Conservation (phyloP, 2,888 invertebrate species). For the Teleogryllus oceanicus region DNA sequence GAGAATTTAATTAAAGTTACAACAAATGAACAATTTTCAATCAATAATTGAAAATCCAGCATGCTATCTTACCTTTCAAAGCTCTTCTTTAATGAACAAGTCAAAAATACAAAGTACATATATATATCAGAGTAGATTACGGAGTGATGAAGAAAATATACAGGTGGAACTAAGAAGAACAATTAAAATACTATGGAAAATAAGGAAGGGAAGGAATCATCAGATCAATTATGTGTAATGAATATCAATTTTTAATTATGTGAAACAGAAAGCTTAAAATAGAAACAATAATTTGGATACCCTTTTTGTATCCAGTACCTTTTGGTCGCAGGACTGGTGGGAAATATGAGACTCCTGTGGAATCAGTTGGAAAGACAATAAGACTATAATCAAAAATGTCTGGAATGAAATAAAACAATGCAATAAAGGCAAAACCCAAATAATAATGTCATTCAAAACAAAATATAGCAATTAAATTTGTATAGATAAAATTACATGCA, state of each 20-base stretch:
- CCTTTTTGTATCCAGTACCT: constrained; percentile 52
- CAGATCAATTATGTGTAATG: too few relatives aligned
- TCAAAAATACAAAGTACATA: constrained; percentile 23
- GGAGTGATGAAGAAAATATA: constrained; percentile 33
- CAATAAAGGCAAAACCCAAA: constrained; percentile 37
- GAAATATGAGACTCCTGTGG: constrained; percentile 65
- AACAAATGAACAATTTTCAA: too few relatives aligned
- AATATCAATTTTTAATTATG: too few relatives aligned
- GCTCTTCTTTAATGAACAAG: not conserved
- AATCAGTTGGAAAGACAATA: constrained; percentile 72
- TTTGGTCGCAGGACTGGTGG: constrained; percentile 67
- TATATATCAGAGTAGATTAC: not conserved
- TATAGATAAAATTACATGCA: constrained; percentile 3
- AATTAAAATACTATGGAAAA: constrained; percentile 32
- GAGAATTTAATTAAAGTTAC: too few relatives aligned
- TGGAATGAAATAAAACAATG: constrained; percentile 54
- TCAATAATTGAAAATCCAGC: too few relatives aligned
- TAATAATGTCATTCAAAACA: constrained; percentile 34
- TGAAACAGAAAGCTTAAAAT: not conserved
- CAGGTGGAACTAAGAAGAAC: constrained; percentile 30
- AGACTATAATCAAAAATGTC: constrained; percentile 70
- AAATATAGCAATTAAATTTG: constrained; percentile 20
- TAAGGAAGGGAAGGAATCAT: not conserved
- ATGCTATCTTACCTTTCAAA: too few relatives aligned
- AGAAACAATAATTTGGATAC: not conserved